phyloP scores from a whole-genome alignment of 35 echinoderm and acorn worm genomes.

The Stichopus chloronotus region DNA sequence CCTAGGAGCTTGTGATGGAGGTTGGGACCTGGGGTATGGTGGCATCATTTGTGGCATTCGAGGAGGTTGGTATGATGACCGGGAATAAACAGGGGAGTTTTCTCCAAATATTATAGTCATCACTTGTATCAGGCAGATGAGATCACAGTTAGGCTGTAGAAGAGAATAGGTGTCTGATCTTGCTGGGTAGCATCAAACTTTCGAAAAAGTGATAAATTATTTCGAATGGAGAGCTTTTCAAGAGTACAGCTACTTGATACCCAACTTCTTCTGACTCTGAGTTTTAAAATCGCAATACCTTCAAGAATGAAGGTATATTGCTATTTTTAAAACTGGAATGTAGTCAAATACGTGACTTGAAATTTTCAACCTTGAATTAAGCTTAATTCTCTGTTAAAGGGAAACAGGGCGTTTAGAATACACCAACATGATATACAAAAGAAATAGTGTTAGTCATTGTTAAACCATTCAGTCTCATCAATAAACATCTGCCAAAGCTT shows the following conservation, averaged over 20 bases:
- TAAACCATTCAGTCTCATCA: no score
- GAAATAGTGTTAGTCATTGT: no score
- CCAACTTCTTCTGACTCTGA: background rate
- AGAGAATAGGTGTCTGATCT: background rate
- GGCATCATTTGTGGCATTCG: background rate
- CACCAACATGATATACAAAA: no score
- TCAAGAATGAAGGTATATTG: no score
- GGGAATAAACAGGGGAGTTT: slow-evolving; percentile 78
- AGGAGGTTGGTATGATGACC: slow-evolving; percentile 41
- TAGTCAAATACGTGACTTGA: background rate
- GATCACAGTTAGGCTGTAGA: slow-evolving; percentile 76
- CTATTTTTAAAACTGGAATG: background rate
- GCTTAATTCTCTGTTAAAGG: no score
- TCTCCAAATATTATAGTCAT: slow-evolving; percentile 92
- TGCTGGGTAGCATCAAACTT: no score
- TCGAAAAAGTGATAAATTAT: background rate
- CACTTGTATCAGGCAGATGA: slow-evolving; percentile 87
- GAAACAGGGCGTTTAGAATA: no score
- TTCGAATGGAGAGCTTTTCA: background rate
- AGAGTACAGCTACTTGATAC: background rate
- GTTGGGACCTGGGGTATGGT: slow-evolving; percentile 48
- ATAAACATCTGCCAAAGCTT: no score
- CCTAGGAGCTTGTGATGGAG: slow-evolving; percentile 56
- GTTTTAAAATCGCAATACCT: background rate
- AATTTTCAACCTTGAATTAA: background rate